These are phyloP conservation scores for Ursus arctos DNA, from an alignment of 2,113 vertebrate genomes.

Conservation along the genomic window DNA sequence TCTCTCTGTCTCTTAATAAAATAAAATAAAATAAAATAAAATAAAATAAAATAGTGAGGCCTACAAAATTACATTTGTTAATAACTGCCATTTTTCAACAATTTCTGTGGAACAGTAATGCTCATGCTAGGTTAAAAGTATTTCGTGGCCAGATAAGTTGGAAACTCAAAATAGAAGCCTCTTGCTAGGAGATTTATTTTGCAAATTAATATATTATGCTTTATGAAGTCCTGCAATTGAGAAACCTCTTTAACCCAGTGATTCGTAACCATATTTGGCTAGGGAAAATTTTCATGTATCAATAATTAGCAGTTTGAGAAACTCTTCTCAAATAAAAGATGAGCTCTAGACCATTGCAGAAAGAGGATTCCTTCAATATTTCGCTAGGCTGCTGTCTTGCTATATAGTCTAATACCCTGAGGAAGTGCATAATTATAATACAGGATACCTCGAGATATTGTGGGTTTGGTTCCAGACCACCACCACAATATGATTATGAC, in stretches of 20 bases:
- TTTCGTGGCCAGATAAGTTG: neutral
- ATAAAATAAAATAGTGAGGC: too few relatives aligned
- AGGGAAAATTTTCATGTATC: neutral
- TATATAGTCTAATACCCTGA: neutral
- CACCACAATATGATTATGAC: neutral
- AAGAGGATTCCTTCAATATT: neutral
- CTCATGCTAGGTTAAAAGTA: neutral
- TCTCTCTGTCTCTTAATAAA: too few relatives aligned
- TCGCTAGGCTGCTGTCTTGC: neutral
- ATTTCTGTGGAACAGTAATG: neutral
- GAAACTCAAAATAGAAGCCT: conserved; percentile 18
- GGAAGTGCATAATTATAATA: neutral
- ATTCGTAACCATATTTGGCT: neutral
- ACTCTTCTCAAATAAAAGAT: neutral
- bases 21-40: too few relatives aligned
- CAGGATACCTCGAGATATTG: neutral
- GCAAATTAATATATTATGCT: neutral
- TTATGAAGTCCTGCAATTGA: neutral
- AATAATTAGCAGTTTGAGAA: conserved; percentile 4
- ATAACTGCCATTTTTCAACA: neutral
- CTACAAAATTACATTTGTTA: neutral
- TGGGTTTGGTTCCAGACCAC: neutral
- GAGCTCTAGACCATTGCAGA: neutral
- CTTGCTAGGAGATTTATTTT: conserved; percentile 1
- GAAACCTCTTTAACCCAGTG: neutral